phyloP scores from a whole-genome alignment of 1,140 invertebrate species.

The Popillia japonica region DNA sequence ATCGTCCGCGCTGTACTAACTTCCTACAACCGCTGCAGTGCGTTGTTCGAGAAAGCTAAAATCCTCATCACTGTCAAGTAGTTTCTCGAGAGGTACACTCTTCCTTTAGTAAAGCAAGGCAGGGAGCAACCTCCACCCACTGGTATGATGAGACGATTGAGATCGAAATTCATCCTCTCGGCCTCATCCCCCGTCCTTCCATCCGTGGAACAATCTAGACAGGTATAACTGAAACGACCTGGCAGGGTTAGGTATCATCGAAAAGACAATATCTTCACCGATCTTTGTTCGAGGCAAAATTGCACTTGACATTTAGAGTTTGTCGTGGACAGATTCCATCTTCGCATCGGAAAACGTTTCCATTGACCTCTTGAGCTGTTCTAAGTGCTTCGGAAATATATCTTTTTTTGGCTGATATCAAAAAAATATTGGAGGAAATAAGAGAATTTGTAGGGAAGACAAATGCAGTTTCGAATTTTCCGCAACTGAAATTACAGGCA shows the following conservation, averaged over 20 bases:
- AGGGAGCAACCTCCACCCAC: neutral
- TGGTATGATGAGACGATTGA: neutral
- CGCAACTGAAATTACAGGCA: too few relatives aligned
- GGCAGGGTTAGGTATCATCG: neutral
- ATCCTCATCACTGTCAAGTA: slow-evolving; percentile 9
- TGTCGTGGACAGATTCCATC: slow-evolving; percentile 12
- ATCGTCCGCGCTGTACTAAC: neutral
- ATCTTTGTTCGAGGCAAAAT: slow-evolving; percentile 7
- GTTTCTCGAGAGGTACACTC: neutral
- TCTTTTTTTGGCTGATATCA: neutral
- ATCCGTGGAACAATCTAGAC: neutral
- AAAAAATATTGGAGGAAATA: neutral
- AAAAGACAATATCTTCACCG: neutral
- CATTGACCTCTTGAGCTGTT: neutral
- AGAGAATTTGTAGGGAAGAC: too few relatives aligned
- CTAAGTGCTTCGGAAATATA: neutral
- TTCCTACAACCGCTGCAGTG: neutral
- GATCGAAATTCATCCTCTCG: neutral
- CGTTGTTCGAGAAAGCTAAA: neutral
- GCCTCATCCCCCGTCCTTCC: neutral
- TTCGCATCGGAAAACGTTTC: neutral
- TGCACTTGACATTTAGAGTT: slow-evolving; percentile 9
- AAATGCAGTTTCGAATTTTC: too few relatives aligned
- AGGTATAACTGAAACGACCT: neutral
- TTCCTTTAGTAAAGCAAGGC: neutral